phyloP scores from a whole-genome alignment of 2,888 invertebrate genomes.

The Schrankia costaestrigalis region DNA sequence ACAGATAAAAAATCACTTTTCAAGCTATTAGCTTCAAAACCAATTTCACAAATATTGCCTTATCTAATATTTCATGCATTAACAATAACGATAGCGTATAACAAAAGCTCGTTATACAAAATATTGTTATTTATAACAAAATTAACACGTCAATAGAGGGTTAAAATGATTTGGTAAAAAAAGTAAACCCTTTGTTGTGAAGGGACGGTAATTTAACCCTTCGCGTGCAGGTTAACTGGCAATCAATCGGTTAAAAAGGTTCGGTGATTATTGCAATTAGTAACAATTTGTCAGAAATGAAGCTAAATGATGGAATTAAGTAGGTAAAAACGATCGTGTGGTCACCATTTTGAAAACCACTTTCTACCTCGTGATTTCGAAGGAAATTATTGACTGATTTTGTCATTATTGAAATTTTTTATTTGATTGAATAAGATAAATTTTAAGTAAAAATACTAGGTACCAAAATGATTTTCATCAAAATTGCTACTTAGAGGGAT shows the following conservation, averaged over 20 bases:
- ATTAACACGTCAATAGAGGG: constrained; percentile 69
- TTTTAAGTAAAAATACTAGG: too few relatives aligned
- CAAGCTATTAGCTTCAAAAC: not conserved
- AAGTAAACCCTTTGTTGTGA: constrained; percentile 60
- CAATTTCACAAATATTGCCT: not conserved
- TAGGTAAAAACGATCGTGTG: constrained; percentile 12
- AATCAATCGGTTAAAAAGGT: constrained; percentile 59
- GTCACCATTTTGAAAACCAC: constrained; percentile 1
- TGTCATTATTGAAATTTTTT: not conserved
- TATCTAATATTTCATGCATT: constrained; percentile 14
- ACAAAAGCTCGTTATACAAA: constrained; percentile 30
- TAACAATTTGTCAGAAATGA: constrained; percentile 37
- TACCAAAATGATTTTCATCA: too few relatives aligned
- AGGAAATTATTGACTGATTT: not conserved
- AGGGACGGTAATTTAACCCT: constrained; percentile 45
- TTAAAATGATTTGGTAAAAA: constrained; percentile 46
- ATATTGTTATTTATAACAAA: constrained; percentile 55
- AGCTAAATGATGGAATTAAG: constrained; percentile 18
- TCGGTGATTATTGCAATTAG: constrained; percentile 46
- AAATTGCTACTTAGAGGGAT: too few relatives aligned
- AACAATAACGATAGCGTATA: constrained; percentile 22
- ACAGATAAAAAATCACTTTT: not conserved
- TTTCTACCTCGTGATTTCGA: not conserved
- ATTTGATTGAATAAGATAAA: too few relatives aligned
- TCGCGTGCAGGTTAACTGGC: constrained; percentile 42